Evolutionary conservation across 2,113 vertebrate genomes (phyloP).

Genomic region (Otolemur garnettii): DNA sequence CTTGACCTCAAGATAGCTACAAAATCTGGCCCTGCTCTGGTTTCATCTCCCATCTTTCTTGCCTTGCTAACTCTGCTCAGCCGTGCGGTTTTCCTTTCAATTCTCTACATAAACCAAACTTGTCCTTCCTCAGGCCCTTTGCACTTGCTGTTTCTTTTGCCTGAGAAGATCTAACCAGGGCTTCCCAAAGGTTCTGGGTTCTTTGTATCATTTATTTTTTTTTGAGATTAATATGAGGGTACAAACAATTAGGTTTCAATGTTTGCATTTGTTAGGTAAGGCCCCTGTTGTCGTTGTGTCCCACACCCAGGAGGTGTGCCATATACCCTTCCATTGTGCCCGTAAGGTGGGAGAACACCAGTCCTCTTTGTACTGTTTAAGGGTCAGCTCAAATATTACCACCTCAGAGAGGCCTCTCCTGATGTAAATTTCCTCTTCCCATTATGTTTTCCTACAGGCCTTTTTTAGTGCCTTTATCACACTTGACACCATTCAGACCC

Average conservation of each 20-base stretch:
- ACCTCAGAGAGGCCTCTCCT: not conserved
- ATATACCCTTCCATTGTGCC: too few relatives aligned
- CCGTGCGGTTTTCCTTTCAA: not conserved
- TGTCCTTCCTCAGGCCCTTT: constrained; percentile 6
- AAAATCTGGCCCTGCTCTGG: not conserved
- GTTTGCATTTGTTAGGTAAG: too few relatives aligned
- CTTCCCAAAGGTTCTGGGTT: not conserved
- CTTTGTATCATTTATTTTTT: not conserved
- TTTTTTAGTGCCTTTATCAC: not conserved
- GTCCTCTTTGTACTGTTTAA: not conserved
- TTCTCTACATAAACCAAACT: not conserved
- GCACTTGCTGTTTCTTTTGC: not conserved
- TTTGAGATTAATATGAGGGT: too few relatives aligned
- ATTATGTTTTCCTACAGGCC: not conserved
- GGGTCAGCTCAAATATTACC: not conserved
- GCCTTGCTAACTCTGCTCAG: not conserved
- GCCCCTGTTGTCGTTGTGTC: too few relatives aligned
- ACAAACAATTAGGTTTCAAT: too few relatives aligned
- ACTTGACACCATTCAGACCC: not conserved
- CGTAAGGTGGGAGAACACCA: too few relatives aligned
- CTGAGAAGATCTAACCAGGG: not conserved
- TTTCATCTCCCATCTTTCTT: not conserved
- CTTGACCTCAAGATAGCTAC: not conserved
- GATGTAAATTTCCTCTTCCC: not conserved
- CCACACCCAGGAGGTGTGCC: too few relatives aligned